Evolutionary conservation across 2,113 vertebrate species (phyloP), one percentile per base, ranked within the genome.

Genomic region (Rhynchomys soricoides): DNA sequence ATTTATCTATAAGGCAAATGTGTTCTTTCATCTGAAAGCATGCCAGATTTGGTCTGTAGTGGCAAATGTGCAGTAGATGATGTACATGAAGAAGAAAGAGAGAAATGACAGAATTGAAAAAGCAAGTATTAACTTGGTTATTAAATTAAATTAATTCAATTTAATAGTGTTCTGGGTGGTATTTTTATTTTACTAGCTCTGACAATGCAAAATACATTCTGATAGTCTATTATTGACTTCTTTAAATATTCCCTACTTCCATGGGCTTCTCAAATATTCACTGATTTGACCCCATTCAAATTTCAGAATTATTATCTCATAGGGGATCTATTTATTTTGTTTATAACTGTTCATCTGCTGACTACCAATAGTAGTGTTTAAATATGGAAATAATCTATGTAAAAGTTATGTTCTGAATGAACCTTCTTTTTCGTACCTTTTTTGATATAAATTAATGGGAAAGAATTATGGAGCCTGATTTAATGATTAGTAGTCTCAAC

Each of bases 101-200:
- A 52, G 29, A 92, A 79, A 29, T 34, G 86, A 17, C 43, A 81
- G 66, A 16, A 2, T 55, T 48, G n/a, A 40, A 17, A n/a, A 40
- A 22, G 13, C 12, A 70, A 74, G 64, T 90, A 45, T 55, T 87
- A 64, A 77, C 71, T 86, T 85, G 8, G 11, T 22, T n/a, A n/a
- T n/a, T n/a, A n/a, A n/a, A n/a, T n/a, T n/a, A n/a, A n/a, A n/a
- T 81, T 57, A 90, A 77, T 48, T 68, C 1, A 64, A 77, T 52
- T 68, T 62, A 57, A 73, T 89, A n/a, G 55, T 24, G 34, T 77
- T 26, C 45, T 37, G 11, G 66, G 34, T 75, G 68, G 37, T 82
- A 52, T 43, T 90, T 70, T 82, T 24, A 59, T 9, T 68, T 89
- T 91, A 79, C 78, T 70, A 95, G 77, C 6, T 94, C 52, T 90